These are phyloP conservation scores for Ailuropoda melanoleuca DNA, from an alignment of 2,113 vertebrate species.

Conservation along the genomic window DNA sequence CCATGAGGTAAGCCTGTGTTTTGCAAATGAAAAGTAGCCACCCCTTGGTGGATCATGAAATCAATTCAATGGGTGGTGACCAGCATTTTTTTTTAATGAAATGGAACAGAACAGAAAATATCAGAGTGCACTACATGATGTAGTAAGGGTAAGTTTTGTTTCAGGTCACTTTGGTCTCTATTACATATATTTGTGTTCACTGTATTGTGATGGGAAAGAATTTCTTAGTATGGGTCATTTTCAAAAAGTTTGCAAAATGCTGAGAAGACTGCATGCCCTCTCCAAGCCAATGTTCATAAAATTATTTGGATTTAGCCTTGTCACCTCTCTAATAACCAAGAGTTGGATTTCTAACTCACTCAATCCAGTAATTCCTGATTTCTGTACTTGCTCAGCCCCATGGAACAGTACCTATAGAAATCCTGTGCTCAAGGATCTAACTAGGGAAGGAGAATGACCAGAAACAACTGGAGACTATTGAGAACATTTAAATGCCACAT, in stretches of 20 bases:
- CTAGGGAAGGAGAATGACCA: not conserved
- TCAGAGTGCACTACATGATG: not conserved
- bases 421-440: not conserved
- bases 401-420: not conserved
- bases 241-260: slow-evolving; percentile 22
- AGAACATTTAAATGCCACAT: not conserved
- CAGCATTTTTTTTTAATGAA: not conserved
- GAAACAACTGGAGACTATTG: not conserved
- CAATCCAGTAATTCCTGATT: not conserved
- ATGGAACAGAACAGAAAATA: not conserved
- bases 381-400: not conserved
- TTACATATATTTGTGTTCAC: not conserved
- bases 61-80: not conserved
- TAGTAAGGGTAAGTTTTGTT: not conserved
- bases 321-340: not conserved
- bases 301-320: not conserved
- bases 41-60: not conserved
- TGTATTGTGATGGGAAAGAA: not conserved
- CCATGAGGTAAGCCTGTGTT: not conserved
- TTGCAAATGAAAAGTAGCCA: not conserved
- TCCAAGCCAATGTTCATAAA: not conserved
- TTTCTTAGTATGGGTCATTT: not conserved
- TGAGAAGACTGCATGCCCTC: not conserved
- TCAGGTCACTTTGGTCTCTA: not conserved
- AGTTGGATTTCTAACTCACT: not conserved